Evolutionary conservation across 2,888 invertebrate genomes (phyloP).

Genomic region (Selenia dentaria): DNA sequence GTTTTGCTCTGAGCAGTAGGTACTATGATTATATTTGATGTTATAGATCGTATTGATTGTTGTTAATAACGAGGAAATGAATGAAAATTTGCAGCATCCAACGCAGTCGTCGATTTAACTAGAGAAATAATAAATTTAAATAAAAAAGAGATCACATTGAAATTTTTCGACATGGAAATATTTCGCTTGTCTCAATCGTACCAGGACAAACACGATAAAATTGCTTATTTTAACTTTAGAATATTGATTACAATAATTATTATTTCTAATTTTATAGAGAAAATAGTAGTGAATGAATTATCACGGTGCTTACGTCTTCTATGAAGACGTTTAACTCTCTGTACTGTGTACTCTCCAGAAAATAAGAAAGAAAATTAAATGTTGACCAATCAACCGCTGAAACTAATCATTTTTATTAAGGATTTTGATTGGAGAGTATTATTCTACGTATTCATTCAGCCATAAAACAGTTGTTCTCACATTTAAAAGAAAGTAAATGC

Average conservation of each 20-base stretch:
- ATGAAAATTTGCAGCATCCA: conserved; percentile 31
- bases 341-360: not conserved
- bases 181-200: conserved; percentile 33
- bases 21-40: too few species aligned
- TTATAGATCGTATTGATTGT: too few species aligned
- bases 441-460: too few species aligned
- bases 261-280: conserved; percentile 19
- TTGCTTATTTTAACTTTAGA: conserved; percentile 70
- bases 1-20: too few species aligned
- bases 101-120: conserved; percentile 61
- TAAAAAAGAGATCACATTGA: conserved; percentile 71
- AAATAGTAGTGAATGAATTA: conserved; percentile 12
- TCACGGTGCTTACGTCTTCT: conserved; percentile 9
- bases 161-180: conserved; percentile 37
- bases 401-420: too few species aligned
- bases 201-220: conserved; percentile 50
- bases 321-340: not conserved
- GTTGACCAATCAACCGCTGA: too few species aligned
- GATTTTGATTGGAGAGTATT: too few species aligned
- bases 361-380: too few species aligned
- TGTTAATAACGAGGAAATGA: too few species aligned
- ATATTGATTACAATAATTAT: conserved; percentile 50
- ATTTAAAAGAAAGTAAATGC: too few species aligned
- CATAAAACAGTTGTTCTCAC: too few species aligned
- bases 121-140: conserved; percentile 48